Percentiles rank a stretch among this genome's conserved stretches.
Evolutionary conservation across 2,888 invertebrate genomes (phyloP).

Genomic region (Epicampocera succincta): DNA sequence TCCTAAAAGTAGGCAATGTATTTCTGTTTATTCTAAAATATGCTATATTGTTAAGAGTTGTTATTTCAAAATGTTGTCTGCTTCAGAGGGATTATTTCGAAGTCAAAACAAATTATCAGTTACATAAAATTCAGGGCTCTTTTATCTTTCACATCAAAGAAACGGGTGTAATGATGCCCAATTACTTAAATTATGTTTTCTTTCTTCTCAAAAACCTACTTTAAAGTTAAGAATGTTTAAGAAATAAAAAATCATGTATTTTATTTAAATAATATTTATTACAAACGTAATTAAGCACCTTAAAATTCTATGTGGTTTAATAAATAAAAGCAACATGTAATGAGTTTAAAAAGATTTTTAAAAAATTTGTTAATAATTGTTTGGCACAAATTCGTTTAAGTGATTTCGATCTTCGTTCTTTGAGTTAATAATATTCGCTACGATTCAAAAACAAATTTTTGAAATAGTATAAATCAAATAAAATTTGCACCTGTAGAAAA

Average conservation of each 20-base stretch:
- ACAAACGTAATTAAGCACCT: constrained; percentile 42
- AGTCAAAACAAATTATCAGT: background rate
- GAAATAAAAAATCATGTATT: constrained; percentile 8
- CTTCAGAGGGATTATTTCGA: constrained; percentile 4
- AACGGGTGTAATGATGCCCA: too few relatives aligned
- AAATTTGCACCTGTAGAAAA: constrained; percentile 25
- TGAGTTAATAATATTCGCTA: too few relatives aligned
- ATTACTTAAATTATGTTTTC: too few relatives aligned
- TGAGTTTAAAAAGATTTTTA: background rate
- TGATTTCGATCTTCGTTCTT: constrained; percentile 7
- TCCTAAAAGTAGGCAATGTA: constrained; percentile 70
- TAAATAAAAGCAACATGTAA: constrained; percentile 39
- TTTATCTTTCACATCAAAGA: too few relatives aligned
- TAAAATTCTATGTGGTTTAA: constrained; percentile 31
- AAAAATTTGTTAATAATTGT: constrained; percentile 44
- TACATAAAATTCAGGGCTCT: too few relatives aligned
- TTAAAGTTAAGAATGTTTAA: too few relatives aligned
- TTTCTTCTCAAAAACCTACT: too few relatives aligned
- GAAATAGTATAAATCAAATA: background rate
- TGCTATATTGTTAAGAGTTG: background rate
- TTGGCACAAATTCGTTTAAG: constrained; percentile 63
- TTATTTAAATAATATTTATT: constrained; percentile 19
- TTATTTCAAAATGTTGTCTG: background rate
- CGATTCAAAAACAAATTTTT: background rate
- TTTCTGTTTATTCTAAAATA: background rate